Percentiles rank a stretch among this genome's conserved stretches.
phyloP scores from a whole-genome alignment of 1,140 invertebrate genomes.

The Drosophila ficusphila region DNA sequence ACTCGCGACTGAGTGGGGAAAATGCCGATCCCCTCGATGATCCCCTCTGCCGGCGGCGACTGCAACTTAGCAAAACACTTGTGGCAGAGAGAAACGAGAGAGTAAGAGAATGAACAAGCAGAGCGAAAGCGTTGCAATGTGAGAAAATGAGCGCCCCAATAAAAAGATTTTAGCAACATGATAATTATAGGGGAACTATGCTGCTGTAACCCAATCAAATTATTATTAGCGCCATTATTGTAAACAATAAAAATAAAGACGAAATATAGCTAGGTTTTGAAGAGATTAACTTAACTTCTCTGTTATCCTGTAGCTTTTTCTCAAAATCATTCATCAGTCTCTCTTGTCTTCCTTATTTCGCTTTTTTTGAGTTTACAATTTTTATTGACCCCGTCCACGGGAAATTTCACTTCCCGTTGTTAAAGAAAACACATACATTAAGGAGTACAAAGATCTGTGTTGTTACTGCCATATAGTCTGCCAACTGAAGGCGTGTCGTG shows the following conservation, averaged over 20 bases:
- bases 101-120: background rate
- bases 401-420: constrained; percentile 29
- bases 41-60: constrained; percentile 3
- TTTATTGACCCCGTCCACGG: background rate
- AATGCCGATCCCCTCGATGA: background rate
- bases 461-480: constrained; percentile 1
- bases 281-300: too few species aligned
- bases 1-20: constrained; percentile 29
- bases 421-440: constrained; percentile 13
- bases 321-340: constrained; percentile 13
- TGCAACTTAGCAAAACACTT: constrained; percentile 14
- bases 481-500: constrained; percentile 22
- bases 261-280: too few species aligned
- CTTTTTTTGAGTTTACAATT: constrained; percentile 25
- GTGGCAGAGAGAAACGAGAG: constrained; percentile 9
- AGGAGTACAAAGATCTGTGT: constrained; percentile 13
- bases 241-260: background rate
- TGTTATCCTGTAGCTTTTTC: background rate
- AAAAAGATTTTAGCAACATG: constrained; percentile 19
- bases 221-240: background rate
- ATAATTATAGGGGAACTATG: constrained; percentile 31
- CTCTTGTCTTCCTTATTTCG: background rate
- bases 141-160: background rate
- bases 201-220: constrained; percentile 12
- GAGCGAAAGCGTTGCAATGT: background rate